These are phyloP conservation scores for Papilio glaucus DNA, from an alignment of 1,140 invertebrate genomes.

Conservation along the genomic window DNA sequence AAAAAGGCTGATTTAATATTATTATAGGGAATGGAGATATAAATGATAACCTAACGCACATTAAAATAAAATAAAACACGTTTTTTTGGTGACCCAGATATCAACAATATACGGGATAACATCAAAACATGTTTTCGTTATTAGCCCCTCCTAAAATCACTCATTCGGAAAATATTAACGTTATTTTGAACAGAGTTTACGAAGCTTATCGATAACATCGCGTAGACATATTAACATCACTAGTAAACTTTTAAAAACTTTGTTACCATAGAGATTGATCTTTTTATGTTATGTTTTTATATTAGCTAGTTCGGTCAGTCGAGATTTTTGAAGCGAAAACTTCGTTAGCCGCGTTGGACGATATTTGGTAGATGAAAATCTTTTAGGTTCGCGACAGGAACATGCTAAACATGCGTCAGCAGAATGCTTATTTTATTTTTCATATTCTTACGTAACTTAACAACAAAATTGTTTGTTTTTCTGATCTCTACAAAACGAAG, in stretches of 20 bases:
- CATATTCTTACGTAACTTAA: too few species aligned
- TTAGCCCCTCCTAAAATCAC: not conserved
- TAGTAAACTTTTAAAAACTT: not conserved
- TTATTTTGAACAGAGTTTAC: not conserved
- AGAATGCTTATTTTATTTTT: too few species aligned
- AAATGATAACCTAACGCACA: not conserved
- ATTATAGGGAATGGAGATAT: too few species aligned
- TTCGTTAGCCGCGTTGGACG: too few species aligned
- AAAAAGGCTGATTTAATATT: too few species aligned
- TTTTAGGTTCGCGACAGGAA: too few species aligned
- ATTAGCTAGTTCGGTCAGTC: not conserved
- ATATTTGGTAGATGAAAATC: too few species aligned
- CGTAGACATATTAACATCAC: not conserved
- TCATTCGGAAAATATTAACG: constrained; percentile 1
- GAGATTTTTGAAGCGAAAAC: too few species aligned
- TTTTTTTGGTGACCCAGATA: not conserved
- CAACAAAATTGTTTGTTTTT: too few species aligned
- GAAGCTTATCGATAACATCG: not conserved
- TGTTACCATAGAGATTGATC: not conserved
- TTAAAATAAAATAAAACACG: not conserved
- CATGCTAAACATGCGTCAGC: too few species aligned
- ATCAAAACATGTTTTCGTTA: constrained; percentile 4
- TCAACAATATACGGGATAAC: not conserved
- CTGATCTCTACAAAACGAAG: too few species aligned
- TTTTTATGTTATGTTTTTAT: not conserved